Evolutionary conservation across 1,140 invertebrate genomes (phyloP).

Genomic region (Microplitis demolitor): DNA sequence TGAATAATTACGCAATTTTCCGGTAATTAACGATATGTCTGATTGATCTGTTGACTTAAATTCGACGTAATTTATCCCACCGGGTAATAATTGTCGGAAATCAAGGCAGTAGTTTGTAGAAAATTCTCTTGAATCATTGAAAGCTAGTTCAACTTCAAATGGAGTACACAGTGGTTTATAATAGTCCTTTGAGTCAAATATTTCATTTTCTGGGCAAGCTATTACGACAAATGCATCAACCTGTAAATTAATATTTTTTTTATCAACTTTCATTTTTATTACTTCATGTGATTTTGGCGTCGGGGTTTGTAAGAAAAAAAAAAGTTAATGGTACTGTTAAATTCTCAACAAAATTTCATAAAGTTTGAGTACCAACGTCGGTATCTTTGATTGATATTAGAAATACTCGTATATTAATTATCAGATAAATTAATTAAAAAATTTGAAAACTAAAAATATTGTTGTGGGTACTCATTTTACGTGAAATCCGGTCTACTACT

Average conservation of each 20-base stretch:
- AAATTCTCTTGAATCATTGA: slow-evolving; percentile 69
- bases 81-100: slow-evolving; percentile 76
- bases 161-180: slow-evolving; percentile 90
- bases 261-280: background rate
- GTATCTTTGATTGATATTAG: no score
- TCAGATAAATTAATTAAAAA: no score
- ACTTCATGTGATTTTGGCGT: background rate
- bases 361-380: no score
- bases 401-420: no score
- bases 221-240: slow-evolving; percentile 91
- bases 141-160: slow-evolving; percentile 89
- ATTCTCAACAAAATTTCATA: no score
- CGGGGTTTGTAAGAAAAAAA: no score
- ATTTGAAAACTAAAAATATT: no score
- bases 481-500: no score
- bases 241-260: slow-evolving; percentile 59
- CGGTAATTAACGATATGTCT: slow-evolving; percentile 75
- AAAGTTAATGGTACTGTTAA: no score
- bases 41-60: slow-evolving; percentile 55
- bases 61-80: slow-evolving; percentile 63
- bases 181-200: slow-evolving; percentile 85
- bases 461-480: no score
- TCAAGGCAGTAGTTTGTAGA: slow-evolving; percentile 74
- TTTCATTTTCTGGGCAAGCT: slow-evolving; percentile 85
- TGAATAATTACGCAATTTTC: slow-evolving; percentile 62